A percentile compares a stretch with the other conserved stretches of the same genome.
Evolutionary conservation across 2,888 invertebrate genomes (phyloP).

Genomic region (Oscheius onirici): DNA sequence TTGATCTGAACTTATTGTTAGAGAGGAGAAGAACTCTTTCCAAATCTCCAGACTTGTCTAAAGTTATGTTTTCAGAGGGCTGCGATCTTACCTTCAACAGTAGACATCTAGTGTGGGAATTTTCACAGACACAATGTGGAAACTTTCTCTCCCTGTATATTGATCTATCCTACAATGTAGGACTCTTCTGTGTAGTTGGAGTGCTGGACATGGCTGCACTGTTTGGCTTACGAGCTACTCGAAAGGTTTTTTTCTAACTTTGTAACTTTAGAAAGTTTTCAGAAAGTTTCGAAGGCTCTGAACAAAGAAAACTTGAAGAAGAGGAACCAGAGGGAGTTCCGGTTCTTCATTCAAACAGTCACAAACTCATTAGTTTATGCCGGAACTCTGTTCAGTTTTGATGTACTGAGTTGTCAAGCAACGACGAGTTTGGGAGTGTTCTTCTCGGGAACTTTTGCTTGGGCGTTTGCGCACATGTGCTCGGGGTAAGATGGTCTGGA

Average conservation of each 20-base stretch:
- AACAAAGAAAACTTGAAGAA: constrained; percentile 6
- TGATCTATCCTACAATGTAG: constrained; percentile 14
- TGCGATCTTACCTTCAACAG: constrained; percentile 12
- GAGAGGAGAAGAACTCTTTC: too few relatives aligned
- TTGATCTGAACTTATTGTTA: too few relatives aligned
- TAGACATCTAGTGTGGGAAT: constrained; percentile 2
- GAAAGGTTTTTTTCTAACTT: neutral
- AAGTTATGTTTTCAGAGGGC: neutral
- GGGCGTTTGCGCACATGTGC: constrained; percentile 19
- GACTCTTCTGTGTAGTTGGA: constrained; percentile 9
- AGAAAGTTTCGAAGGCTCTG: constrained; percentile 18
- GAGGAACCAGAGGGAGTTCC: constrained; percentile 13
- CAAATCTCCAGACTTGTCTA: too few relatives aligned
- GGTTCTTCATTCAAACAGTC: constrained; percentile 22
- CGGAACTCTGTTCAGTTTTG: constrained; percentile 18
- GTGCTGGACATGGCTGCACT: constrained; percentile 4
- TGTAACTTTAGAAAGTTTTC: neutral
- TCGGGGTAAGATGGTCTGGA: constrained; percentile 9
- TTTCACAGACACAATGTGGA: constrained; percentile 3
- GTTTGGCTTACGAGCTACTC: neutral
- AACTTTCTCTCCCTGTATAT: constrained; percentile 10
- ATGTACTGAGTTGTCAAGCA: constrained; percentile 18
- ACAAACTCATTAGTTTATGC: constrained; percentile 5
- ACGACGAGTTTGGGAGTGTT: constrained; percentile 8
- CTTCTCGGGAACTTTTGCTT: constrained; percentile 20